A percentile compares a stretch with the other conserved stretches of the same genome.
These are phyloP conservation scores for Ligdia adustata DNA, from an alignment of 2,888 invertebrate genomes.

Conservation along the genomic window DNA sequence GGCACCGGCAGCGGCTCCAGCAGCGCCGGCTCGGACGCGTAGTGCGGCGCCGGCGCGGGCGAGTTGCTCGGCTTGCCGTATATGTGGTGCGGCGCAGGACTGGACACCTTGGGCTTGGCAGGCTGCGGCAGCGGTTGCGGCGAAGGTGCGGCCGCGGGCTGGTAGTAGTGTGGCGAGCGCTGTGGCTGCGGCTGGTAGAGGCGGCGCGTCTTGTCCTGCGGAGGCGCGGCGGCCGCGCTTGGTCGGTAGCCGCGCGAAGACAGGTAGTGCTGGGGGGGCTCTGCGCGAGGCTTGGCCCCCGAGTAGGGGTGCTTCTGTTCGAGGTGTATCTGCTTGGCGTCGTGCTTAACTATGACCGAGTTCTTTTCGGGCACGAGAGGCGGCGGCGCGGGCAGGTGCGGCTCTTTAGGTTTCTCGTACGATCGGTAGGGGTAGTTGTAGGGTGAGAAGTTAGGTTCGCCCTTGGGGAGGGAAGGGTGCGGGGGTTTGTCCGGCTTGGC, in stretches of 20 bases:
- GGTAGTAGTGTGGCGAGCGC: constrained; percentile 81
- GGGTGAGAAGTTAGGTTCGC: constrained; percentile 87
- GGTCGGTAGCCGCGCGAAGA: constrained; percentile 76
- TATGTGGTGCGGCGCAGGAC: constrained; percentile 90
- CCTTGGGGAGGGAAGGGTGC: constrained; percentile 79
- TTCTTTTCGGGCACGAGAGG: constrained; percentile 89
- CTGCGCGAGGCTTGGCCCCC: constrained; percentile 84
- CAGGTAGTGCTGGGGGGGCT: constrained; percentile 84
- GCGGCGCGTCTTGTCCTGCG: constrained; percentile 87
- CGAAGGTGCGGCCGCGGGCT: constrained; percentile 38
- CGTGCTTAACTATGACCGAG: constrained; percentile 92
- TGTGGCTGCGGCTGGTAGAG: constrained; percentile 86
- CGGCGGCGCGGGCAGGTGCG: constrained; percentile 86
- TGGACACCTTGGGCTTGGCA: constrained; percentile 88
- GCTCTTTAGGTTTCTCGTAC: constrained; percentile 86
- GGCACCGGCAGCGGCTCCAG: constrained; percentile 72
- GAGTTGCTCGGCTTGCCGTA: constrained; percentile 86
- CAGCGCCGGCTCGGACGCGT: constrained; percentile 75
- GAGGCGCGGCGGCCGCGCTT: constrained; percentile 79
- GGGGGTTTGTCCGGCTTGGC: constrained; percentile 66
- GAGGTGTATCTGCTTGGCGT: constrained; percentile 86
- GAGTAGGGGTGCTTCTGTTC: constrained; percentile 85
- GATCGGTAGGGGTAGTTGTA: constrained; percentile 86
- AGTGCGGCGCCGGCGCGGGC: constrained; percentile 78
- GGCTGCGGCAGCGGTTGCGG: constrained; percentile 73